These are phyloP conservation scores for Spermophilus dauricus DNA, from an alignment of 2,113 vertebrate species.

Conservation along the genomic window DNA sequence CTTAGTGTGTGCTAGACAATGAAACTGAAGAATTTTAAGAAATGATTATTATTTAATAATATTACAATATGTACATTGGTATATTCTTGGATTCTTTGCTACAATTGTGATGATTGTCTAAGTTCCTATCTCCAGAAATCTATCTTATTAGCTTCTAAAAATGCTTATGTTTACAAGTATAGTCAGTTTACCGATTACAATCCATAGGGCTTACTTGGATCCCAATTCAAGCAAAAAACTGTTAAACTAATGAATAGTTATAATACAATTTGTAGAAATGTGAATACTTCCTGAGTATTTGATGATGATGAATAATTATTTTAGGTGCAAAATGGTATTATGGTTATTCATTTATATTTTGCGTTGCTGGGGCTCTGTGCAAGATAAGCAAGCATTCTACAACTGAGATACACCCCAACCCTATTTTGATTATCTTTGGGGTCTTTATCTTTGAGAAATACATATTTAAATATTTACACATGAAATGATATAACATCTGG, in stretches of 20 bases:
- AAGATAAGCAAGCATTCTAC: not conserved
- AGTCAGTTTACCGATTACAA: not conserved
- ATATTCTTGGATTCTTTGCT: conserved; percentile 32
- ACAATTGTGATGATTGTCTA: conserved; percentile 7
- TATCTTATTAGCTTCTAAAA: conserved; percentile 58
- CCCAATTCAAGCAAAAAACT: not conserved
- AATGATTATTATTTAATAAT: conserved; percentile 55
- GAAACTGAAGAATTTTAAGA: conserved; percentile 54
- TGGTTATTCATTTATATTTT: not conserved
- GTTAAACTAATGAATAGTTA: conserved; percentile 7
- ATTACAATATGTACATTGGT: conserved; percentile 15
- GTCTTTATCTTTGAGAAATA: conserved; percentile 39
- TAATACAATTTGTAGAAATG: conserved; percentile 45
- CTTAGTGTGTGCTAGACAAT: conserved; percentile 45
- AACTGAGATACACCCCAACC: not conserved
- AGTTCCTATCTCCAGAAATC: conserved; percentile 40
- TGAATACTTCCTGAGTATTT: conserved; percentile 52
- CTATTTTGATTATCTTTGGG: not conserved
- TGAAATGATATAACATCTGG: not conserved
- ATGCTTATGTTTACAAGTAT: conserved; percentile 18
- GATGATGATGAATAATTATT: conserved; percentile 43
- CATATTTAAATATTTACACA: conserved; percentile 48
- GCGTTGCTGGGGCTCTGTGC: not conserved
- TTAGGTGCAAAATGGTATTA: not conserved
- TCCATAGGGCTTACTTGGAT: conserved; percentile 47